A percentile compares a stretch with the other conserved stretches of the same genome.
Evolutionary conservation across 2,888 invertebrate species (phyloP).

Genomic region (Dryocosmus kuriphilus): DNA sequence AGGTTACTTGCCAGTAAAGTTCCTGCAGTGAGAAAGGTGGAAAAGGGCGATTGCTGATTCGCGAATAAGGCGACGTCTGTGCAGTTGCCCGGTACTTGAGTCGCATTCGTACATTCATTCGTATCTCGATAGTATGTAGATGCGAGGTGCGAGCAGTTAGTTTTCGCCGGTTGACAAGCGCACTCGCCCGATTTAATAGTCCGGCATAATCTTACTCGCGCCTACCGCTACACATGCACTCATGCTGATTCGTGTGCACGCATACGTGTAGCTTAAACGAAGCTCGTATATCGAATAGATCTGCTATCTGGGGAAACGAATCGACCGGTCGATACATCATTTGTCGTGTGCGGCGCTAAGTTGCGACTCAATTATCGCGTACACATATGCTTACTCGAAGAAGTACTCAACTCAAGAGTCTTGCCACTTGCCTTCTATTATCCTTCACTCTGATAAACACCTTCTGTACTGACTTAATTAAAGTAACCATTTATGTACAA

Average conservation of each 20-base stretch:
- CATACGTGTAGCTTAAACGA: conserved; percentile 30
- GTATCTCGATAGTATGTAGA: conserved; percentile 69
- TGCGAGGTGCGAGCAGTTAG: conserved; percentile 66
- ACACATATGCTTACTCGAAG: neutral
- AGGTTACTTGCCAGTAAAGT: conserved; percentile 30
- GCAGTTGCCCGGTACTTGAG: conserved; percentile 9
- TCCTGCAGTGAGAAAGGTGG: conserved; percentile 30
- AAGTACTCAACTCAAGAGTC: neutral
- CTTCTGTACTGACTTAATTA: neutral
- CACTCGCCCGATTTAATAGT: conserved; percentile 62
- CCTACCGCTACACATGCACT: conserved; percentile 19
- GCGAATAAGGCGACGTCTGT: conserved; percentile 28
- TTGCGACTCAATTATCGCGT: conserved; percentile 41
- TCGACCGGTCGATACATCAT: conserved; percentile 68
- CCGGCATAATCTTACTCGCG: conserved; percentile 39
- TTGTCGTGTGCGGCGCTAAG: conserved; percentile 58
- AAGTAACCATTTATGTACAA: neutral
- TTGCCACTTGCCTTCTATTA: neutral
- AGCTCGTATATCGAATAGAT: conserved; percentile 64
- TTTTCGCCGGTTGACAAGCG: conserved; percentile 68
- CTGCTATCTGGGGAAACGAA: conserved; percentile 71
- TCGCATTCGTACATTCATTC: conserved; percentile 35
- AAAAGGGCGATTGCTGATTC: conserved; percentile 20
- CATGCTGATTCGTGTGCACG: conserved; percentile 25
- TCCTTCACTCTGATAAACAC: neutral